These are phyloP conservation scores for Zaprionus vittiger DNA, from an alignment of 1,140 invertebrate species.

Conservation along the genomic window DNA sequence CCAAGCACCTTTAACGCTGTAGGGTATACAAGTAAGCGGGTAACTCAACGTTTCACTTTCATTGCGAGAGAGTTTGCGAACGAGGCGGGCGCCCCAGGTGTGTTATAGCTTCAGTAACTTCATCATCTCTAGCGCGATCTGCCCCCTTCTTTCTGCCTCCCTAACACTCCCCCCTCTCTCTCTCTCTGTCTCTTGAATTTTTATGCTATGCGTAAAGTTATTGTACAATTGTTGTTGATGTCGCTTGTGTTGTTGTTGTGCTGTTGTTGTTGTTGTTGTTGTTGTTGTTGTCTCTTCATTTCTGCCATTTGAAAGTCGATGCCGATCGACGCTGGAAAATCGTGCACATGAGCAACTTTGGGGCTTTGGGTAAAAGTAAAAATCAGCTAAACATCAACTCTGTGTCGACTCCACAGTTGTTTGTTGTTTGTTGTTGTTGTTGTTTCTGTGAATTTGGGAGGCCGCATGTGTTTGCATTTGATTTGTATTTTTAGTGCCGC, in stretches of 20 bases:
- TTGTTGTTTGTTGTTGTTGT: constrained; percentile 6
- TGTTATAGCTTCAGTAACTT: constrained; percentile 41
- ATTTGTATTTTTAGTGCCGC: constrained; percentile 73
- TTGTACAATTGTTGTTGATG: constrained; percentile 47
- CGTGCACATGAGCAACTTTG: constrained; percentile 69
- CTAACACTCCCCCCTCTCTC: background rate
- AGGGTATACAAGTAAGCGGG: background rate
- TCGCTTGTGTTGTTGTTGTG: constrained; percentile 12
- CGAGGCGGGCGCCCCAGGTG: constrained; percentile 1
- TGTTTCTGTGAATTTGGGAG: constrained; percentile 53
- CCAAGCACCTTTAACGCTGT: background rate
- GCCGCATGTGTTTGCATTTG: constrained; percentile 79
- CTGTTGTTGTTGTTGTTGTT: constrained; percentile 35
- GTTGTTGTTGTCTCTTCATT: constrained; percentile 65
- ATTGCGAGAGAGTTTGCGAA: background rate
- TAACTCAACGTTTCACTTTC: background rate
- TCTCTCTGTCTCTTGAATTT: constrained; percentile 17
- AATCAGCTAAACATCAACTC: constrained; percentile 63
- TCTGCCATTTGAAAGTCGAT: constrained; percentile 72
- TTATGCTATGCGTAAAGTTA: constrained; percentile 38
- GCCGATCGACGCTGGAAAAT: constrained; percentile 75
- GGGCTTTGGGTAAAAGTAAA: constrained; percentile 72
- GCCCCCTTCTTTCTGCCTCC: background rate
- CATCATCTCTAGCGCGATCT: constrained; percentile 54
- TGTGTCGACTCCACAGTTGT: constrained; percentile 41